Conservation (phyloP, 2,113 vertebrate genomes). For the Piprites chloris region DNA sequence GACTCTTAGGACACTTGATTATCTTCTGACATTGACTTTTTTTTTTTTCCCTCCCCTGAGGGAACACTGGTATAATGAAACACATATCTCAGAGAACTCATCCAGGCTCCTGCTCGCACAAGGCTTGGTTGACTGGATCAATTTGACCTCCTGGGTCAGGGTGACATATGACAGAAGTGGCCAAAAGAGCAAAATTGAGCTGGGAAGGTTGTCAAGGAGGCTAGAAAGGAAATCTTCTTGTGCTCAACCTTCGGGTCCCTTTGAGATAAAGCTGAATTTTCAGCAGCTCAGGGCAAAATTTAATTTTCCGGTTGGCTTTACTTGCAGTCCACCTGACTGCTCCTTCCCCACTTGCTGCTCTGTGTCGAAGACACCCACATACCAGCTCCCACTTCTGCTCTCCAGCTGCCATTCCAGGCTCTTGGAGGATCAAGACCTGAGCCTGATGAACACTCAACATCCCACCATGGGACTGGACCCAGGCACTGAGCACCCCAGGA, state of each 20-base stretch:
- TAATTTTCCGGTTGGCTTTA: conserved; percentile 46
- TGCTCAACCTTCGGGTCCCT: background rate
- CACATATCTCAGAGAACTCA: background rate
- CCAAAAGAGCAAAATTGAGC: background rate
- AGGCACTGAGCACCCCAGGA: background rate
- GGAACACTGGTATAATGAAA: background rate
- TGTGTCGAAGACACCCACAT: accelerated
- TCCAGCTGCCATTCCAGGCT: background rate
- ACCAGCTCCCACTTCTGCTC: background rate
- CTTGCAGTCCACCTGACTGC: background rate
- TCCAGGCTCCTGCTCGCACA: background rate
- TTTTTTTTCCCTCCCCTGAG: accelerated
- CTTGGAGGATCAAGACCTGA: background rate
- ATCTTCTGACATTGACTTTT: background rate
- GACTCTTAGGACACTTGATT: background rate
- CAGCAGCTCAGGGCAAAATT: conserved; percentile 9
- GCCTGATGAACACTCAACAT: background rate
- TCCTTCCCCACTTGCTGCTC: background rate
- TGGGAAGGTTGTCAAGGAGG: background rate
- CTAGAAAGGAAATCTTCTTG: background rate
- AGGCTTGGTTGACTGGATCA: background rate
- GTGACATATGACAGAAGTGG: background rate
- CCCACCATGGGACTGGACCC: background rate
- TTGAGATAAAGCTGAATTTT: conserved; percentile 5
- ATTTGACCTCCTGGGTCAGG: background rate